Percentiles rank a stretch among this genome's conserved stretches.
Evolutionary conservation across 2,888 invertebrate genomes (phyloP).

Genomic region (Eupithecia subumbrata): DNA sequence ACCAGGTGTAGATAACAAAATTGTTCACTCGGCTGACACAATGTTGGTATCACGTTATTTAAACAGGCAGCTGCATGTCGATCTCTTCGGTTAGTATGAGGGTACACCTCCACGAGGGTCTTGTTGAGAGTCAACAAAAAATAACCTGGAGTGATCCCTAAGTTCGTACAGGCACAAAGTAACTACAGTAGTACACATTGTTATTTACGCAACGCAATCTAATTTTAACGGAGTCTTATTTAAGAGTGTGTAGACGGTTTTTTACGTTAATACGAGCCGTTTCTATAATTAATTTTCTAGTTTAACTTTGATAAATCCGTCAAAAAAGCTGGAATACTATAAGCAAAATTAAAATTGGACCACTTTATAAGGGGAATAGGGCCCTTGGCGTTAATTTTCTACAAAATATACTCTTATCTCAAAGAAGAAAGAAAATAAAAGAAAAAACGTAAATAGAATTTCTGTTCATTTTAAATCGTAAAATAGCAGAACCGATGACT

Average conservation of each 20-base stretch:
- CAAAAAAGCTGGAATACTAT: neutral
- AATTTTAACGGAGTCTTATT: no score
- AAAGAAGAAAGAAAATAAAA: neutral
- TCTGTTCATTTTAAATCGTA: slow-evolving; percentile 2
- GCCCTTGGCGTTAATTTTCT: neutral
- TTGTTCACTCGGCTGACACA: no score
- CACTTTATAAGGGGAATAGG: neutral
- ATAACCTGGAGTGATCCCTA: no score
- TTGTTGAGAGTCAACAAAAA: no score
- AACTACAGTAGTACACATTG: no score
- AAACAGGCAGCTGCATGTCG: no score
- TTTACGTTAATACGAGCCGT: neutral
- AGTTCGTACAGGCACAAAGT: no score
- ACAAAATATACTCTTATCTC: neutral
- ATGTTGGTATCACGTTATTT: no score
- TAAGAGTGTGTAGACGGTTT: neutral
- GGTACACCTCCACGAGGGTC: no score
- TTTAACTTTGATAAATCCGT: neutral
- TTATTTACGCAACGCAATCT: no score
- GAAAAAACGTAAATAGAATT: neutral
- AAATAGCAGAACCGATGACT: slow-evolving; percentile 12
- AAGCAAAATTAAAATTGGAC: neutral
- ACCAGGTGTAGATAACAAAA: no score
- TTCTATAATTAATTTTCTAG: neutral
- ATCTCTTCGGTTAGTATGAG: no score